Base-by-base conservation (phyloP, 2,888 invertebrate species). In the Sphaerophoria taeniata region DNA sequence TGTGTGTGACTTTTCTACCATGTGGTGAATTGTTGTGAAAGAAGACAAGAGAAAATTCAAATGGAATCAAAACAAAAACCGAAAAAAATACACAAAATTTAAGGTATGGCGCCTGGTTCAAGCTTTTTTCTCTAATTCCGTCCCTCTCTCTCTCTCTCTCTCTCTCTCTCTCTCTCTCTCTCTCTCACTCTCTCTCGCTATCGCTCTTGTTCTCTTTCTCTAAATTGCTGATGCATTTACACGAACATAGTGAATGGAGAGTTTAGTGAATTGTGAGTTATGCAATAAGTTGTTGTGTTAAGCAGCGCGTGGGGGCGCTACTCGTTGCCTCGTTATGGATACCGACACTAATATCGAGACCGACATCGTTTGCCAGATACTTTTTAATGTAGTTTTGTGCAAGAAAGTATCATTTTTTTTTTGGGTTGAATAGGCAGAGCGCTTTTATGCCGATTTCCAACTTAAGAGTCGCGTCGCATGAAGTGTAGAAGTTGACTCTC, bases 1-100 rank as follows among this genome's bases (percentile, higher is more conserved):
- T 14, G 11, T 36, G 39, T 39, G 39, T 39, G 39, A 7, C 7
- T 39, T 6, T 24, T 36, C 36, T 24, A 53, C 63, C 70, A 73
- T 74, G 69, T 83, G 77, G 77, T 67, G 39, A 67, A 12, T 67
- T 67, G 67, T 73, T 65, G 63, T 60, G 56, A 47, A 69, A 61
- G 60, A 65, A 24, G 24, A 24, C 24, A 24, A 69, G 77, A 73
- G 76, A 70, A 85, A 81, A 81, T 77, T 72, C 67, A 73, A 77
- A 55, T 73, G 81, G 81, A 85, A 85, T 85, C 85, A 85, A 85
- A 85, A 85, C 76, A 85, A 85, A 85, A 85, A 80, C 80, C 84
- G 75, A 80, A 80, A 80, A 84, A 63, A 33, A 75, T 58, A 83
- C 74, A 78, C 74, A 78, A 78, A 83, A 77, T 39, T 3, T n/a